Evolutionary conservation across 1,140 invertebrate species (phyloP).

Genomic region (Whitmania pigra): DNA sequence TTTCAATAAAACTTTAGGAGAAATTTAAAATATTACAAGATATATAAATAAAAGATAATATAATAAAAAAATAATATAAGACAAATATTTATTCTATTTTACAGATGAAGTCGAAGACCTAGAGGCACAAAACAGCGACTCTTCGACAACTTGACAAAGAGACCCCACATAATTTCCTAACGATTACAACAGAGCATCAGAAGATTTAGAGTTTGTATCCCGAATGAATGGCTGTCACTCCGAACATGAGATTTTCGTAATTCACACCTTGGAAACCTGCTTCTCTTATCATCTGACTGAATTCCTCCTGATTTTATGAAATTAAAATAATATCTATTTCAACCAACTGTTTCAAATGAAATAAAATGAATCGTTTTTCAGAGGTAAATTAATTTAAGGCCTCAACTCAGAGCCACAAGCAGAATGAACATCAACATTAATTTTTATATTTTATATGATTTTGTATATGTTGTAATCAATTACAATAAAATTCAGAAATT

Average conservation of each 20-base stretch:
- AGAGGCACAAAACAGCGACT: too few species aligned
- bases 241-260: constrained; percentile 79
- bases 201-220: constrained; percentile 79
- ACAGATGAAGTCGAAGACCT: too few species aligned
- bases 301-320: constrained; percentile 58
- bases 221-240: constrained; percentile 80
- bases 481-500: too few species aligned
- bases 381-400: not conserved
- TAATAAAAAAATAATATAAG: too few species aligned
- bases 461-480: too few species aligned
- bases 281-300: constrained; percentile 70
- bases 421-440: not conserved
- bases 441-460: too few species aligned
- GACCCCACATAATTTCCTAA: constrained; percentile 1
- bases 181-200: constrained; percentile 10
- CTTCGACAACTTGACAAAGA: too few species aligned
- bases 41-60: too few species aligned
- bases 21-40: too few species aligned
- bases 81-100: too few species aligned
- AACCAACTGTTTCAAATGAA: not conserved
- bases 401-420: not conserved
- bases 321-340: not conserved
- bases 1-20: too few species aligned
- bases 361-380: not conserved
- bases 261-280: constrained; percentile 72